Conservation (phyloP, 2,888 invertebrate genomes). For the Pyrocoelia pectoralis region DNA sequence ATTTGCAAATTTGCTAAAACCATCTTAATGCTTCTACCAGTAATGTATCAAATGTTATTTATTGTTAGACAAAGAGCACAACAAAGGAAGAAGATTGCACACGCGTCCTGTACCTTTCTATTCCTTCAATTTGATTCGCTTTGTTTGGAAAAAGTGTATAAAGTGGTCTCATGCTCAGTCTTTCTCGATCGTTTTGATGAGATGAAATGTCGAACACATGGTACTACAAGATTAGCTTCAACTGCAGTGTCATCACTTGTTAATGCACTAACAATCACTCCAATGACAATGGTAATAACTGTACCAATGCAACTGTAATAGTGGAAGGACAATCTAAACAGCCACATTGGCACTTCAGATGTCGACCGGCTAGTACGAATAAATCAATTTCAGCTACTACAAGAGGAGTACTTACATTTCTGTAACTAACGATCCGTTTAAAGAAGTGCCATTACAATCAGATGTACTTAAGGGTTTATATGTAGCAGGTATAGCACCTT, state of each 20-base stretch:
- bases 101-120: too few species aligned
- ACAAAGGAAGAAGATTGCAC: too few species aligned
- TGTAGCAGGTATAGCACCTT: conserved; percentile 23
- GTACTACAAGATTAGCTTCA: not conserved
- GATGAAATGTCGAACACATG: not conserved
- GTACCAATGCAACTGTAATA: not conserved
- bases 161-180: too few species aligned
- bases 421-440: not conserved
- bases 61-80: too few species aligned
- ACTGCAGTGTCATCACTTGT: not conserved
- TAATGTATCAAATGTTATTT: too few species aligned
- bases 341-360: not conserved
- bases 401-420: not conserved
- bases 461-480: conserved; percentile 29
- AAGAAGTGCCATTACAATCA: conserved; percentile 25
- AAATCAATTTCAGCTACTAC: not conserved
- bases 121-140: too few species aligned
- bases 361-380: not conserved
- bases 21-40: too few species aligned
- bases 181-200: too few species aligned
- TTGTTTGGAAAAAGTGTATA: too few species aligned
- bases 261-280: not conserved
- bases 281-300: not conserved
- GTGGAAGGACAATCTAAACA: not conserved
- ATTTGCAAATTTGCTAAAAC: too few species aligned